phyloP scores from a whole-genome alignment of 2,797 vertebrate species.

The Melopsittacus undulatus region DNA sequence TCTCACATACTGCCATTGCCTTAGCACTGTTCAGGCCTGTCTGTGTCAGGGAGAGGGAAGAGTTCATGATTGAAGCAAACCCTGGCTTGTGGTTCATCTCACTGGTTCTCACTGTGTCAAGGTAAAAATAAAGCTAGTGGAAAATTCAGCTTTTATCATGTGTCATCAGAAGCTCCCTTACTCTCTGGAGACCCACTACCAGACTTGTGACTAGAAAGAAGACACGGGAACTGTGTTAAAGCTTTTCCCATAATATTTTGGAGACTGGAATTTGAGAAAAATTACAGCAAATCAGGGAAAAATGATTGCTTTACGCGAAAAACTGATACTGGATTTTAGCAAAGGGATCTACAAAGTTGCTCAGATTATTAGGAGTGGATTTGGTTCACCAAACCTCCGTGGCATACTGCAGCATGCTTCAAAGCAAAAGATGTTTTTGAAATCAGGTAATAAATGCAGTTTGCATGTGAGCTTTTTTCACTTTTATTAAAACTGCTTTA shows the following conservation, averaged over 20 bases:
- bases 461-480: not conserved
- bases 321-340: constrained; percentile 52
- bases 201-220: not conserved
- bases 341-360: constrained; percentile 57
- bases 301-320: constrained; percentile 55
- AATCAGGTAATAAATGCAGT: constrained; percentile 31
- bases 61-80: constrained; percentile 53
- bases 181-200: not conserved
- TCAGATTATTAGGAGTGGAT: constrained; percentile 47
- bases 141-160: constrained; percentile 58
- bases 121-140: constrained; percentile 66
- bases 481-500: not conserved
- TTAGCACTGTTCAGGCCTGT: constrained; percentile 72
- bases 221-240: not conserved
- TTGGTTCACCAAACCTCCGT: constrained; percentile 15
- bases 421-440: constrained; percentile 44
- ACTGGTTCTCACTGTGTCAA: constrained; percentile 65
- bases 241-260: not conserved
- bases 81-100: constrained; percentile 44
- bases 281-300: not conserved
- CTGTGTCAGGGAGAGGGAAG: constrained; percentile 76
- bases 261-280: not conserved
- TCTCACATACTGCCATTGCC: constrained; percentile 73
- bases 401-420: constrained; percentile 1
- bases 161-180: constrained; percentile 49